Evolutionary conservation across 1,140 invertebrate species (phyloP).

Genomic region (Dendrolimus kikuchii): DNA sequence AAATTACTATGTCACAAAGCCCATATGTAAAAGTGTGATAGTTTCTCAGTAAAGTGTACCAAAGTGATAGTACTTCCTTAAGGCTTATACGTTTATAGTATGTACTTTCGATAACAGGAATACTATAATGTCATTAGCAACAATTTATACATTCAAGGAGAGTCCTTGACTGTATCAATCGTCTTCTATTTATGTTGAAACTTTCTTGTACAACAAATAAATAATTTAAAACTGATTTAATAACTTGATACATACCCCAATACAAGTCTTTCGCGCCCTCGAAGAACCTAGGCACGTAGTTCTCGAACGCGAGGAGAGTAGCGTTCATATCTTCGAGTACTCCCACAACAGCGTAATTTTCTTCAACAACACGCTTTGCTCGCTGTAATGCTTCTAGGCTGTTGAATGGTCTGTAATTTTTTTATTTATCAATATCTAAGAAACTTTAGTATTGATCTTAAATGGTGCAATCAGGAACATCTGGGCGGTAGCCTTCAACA

Average conservation of each 20-base stretch:
- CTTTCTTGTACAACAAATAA: background rate
- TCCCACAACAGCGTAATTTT: slow-evolving; percentile 90
- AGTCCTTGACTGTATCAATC: no score
- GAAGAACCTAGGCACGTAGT: slow-evolving; percentile 90
- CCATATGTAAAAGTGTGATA: no score
- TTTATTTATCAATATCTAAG: background rate
- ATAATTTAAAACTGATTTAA: background rate
- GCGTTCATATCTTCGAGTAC: slow-evolving; percentile 90
- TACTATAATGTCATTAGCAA: no score
- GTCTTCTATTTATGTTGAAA: no score
- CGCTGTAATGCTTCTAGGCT: slow-evolving; percentile 86
- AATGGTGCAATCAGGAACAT: no score
- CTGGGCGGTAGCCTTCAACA: no score
- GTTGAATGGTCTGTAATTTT: slow-evolving; percentile 90
- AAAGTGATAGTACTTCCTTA: no score
- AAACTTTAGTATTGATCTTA: background rate
- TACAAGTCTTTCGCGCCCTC: slow-evolving; percentile 83
- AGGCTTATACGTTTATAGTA: no score
- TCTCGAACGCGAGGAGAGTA: slow-evolving; percentile 86
- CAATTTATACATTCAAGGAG: no score
- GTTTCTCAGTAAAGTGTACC: no score
- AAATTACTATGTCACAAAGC: no score
- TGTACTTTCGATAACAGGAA: no score
- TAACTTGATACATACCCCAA: slow-evolving; percentile 76
- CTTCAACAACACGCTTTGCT: slow-evolving; percentile 88